Evolutionary conservation across 2,888 invertebrate species (phyloP).

Genomic region (Chirona hameri): DNA sequence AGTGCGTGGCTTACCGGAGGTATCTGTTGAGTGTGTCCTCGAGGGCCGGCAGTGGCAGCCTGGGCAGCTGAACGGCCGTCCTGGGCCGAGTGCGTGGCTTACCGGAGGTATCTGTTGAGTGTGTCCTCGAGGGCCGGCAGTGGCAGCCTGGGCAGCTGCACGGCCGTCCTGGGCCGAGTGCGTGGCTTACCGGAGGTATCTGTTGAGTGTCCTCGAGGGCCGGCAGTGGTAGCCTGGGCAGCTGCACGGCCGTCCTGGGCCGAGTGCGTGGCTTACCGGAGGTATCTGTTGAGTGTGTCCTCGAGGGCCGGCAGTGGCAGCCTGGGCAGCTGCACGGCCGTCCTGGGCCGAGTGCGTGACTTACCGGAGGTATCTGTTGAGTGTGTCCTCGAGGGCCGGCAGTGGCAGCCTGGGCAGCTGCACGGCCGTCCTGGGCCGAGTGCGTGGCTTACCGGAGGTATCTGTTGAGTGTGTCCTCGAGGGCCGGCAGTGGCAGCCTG

Average conservation of each 20-base stretch:
- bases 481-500: slow-evolving; percentile 72
- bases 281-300: slow-evolving; percentile 70
- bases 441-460: slow-evolving; percentile 55
- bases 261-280: slow-evolving; percentile 49
- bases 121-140: slow-evolving; percentile 78
- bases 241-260: slow-evolving; percentile 48
- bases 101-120: slow-evolving; percentile 65
- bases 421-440: slow-evolving; percentile 45
- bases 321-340: slow-evolving; percentile 58
- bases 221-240: slow-evolving; percentile 76
- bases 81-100: slow-evolving; percentile 29
- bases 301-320: slow-evolving; percentile 77
- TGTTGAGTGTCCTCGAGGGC: slow-evolving; percentile 73
- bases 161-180: slow-evolving; percentile 44
- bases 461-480: slow-evolving; percentile 72
- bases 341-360: not conserved
- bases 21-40: slow-evolving; percentile 73
- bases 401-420: slow-evolving; percentile 70
- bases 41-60: slow-evolving; percentile 75
- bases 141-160: slow-evolving; percentile 65
- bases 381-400: slow-evolving; percentile 72
- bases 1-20: slow-evolving; percentile 50
- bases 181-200: slow-evolving; percentile 57
- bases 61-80: slow-evolving; percentile 57
- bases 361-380: slow-evolving; percentile 64